A percentile compares a stretch with the other conserved stretches of the same genome.
Evolutionary conservation across 2,797 vertebrate genomes (phyloP).

Genomic region (Parotocinclus haroldoi): DNA sequence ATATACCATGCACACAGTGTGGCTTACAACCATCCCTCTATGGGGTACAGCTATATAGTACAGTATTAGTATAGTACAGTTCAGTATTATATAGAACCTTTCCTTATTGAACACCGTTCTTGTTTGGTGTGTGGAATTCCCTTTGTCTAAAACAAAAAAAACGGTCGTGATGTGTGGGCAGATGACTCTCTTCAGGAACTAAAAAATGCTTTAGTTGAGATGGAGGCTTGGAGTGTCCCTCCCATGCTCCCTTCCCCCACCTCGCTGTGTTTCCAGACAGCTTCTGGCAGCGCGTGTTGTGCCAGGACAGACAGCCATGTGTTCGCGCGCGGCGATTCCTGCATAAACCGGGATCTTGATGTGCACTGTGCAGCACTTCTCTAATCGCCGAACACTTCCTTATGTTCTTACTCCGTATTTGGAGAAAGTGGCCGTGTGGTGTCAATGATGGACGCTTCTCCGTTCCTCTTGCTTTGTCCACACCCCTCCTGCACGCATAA

Average conservation of each 20-base stretch:
- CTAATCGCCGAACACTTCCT: background rate
- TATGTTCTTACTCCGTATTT: background rate
- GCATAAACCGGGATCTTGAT: background rate
- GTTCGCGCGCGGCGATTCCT: background rate
- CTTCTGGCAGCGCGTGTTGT: background rate
- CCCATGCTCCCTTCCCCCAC: constrained; percentile 38
- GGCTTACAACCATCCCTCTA: too few species aligned
- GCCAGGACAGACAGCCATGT: constrained; percentile 9
- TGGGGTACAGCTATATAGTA: too few species aligned
- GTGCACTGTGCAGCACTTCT: background rate
- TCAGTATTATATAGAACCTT: too few species aligned
- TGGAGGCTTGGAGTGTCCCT: constrained; percentile 39
- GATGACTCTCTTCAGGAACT: background rate
- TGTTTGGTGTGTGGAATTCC: too few species aligned
- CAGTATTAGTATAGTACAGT: too few species aligned
- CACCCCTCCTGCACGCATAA: constrained; percentile 46
- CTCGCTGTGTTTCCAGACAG: background rate
- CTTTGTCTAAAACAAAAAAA: too few species aligned
- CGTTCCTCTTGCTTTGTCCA: constrained; percentile 50
- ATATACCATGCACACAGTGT: too few species aligned
- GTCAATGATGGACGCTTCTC: constrained; percentile 35
- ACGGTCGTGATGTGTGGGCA: too few species aligned
- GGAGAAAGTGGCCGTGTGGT: constrained; percentile 27
- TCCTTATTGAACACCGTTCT: too few species aligned
- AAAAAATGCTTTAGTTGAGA: constrained; percentile 30